These are phyloP conservation scores for Corythaixoides concolor DNA, from an alignment of 2,113 vertebrate species.

Conservation along the genomic window DNA sequence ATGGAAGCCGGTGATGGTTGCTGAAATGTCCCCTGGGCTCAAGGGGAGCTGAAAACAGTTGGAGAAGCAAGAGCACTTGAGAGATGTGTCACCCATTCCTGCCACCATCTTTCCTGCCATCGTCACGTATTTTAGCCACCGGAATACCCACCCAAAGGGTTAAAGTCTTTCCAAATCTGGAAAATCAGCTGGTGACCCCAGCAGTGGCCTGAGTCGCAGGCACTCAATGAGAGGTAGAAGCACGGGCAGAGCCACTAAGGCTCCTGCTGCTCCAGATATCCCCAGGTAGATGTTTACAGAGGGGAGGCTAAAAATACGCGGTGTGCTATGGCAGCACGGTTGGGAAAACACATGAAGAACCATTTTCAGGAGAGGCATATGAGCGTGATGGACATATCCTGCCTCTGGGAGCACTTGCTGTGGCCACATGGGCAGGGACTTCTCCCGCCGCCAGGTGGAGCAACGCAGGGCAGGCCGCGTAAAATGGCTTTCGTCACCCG, in stretches of 20 bases:
- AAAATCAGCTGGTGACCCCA: background rate
- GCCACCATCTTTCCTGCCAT: background rate
- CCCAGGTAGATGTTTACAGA: background rate
- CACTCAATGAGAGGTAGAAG: background rate
- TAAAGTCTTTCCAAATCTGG: background rate
- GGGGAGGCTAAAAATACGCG: background rate
- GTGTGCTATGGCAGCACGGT: background rate
- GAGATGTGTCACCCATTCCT: background rate
- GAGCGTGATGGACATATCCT: background rate
- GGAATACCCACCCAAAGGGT: background rate
- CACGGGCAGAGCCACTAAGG: accelerated
- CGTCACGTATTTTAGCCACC: background rate
- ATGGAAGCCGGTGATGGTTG: background rate
- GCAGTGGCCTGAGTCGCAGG: background rate
- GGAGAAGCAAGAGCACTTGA: background rate
- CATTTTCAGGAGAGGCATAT: background rate
- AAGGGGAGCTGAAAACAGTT: background rate
- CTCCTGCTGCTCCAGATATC: background rate
- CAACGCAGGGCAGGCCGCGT: background rate
- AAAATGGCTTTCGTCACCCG: background rate
- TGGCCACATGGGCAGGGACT: background rate
- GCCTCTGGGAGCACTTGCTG: background rate
- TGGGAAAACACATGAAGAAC: background rate
- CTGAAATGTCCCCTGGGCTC: background rate
- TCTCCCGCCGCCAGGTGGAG: background rate